Evolutionary conservation across 2,888 invertebrate species (phyloP).

Genomic region (Seira ritae): DNA sequence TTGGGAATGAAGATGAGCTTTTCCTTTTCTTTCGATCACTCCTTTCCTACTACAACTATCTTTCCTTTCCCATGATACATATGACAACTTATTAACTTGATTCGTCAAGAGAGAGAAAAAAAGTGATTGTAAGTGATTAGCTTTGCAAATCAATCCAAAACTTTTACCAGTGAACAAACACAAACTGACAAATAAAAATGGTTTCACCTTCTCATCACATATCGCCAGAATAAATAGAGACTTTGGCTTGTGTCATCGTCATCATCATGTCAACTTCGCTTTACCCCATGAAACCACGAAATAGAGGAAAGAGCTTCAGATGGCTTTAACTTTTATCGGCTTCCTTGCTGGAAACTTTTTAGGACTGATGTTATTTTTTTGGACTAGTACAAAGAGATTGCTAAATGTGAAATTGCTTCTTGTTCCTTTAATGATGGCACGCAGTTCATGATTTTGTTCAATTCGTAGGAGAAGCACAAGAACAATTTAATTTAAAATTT

Average conservation of each 20-base stretch:
- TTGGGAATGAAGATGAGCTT: conserved; percentile 18
- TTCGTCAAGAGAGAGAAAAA: conserved; percentile 40
- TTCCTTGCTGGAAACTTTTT: background rate
- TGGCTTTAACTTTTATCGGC: no score
- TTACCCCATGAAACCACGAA: no score
- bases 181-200: conserved; percentile 53
- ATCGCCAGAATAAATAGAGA: conserved; percentile 23
- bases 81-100: conserved; percentile 62
- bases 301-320: no score
- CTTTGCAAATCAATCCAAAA: conserved; percentile 46
- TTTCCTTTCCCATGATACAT: conserved; percentile 18
- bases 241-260: no score
- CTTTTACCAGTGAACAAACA: background rate
- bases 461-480: no score
- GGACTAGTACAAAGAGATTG: conserved; percentile 38
- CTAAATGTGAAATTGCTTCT: background rate
- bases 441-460: background rate
- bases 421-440: conserved; percentile 23
- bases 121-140: conserved; percentile 62
- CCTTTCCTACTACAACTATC: background rate
- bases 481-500: no score
- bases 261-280: no score
- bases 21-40: conserved; percentile 3
- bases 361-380: background rate
- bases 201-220: conserved; percentile 14